Base-by-base conservation (phyloP, 2,888 invertebrate genomes). In the Yponomeuta plumbellus region DNA sequence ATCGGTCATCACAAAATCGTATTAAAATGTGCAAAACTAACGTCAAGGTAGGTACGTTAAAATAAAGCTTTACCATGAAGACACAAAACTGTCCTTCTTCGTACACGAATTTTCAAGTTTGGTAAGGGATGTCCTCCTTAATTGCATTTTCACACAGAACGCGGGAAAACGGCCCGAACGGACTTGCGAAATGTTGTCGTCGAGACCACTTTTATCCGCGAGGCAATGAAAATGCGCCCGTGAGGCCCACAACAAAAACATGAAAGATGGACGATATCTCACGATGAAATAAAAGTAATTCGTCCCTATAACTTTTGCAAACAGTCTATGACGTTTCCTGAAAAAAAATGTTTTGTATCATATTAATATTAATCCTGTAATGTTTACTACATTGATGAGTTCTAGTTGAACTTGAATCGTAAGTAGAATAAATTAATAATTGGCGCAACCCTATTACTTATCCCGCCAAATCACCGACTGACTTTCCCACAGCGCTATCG, bases 81-180 rank as follows among this genome's bases (percentile, higher is more conserved):
- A 66, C 62, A 23, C 57, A 66, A 67, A 67, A 63, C 40, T 20
- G 63, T 22, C 44, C n/a, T 66, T 64, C 44, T n/a, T 22, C 63
- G 65, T 23, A 63, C 68, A 68, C 67, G 66, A 68, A 69, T 67
- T 67, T 65, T 67, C 66, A 26, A 64, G 68, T 68, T 69, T 68
- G 67, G 67, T 66, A 67, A 67, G 59, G 64, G 65, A 62, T 67
- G 62, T 44, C 52, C 61, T 63, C 44, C 64, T 26, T 69, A 67
- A 67, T 67, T 65, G 62, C 67, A 65, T 67, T 69, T 67, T 69
- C 67, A 68, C 68, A 61, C 61, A 61, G 66, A 6, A 34, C 66
- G 63, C 63, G 21, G 40, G 21, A 61, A 44, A n/a, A 39, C 22
- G 13, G 44, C 10, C 44, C 21, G 20, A 8, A 4, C 62, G 8